Evolutionary conservation across 2,888 invertebrate species (phyloP).

Genomic region (Watsonalla cultraria): DNA sequence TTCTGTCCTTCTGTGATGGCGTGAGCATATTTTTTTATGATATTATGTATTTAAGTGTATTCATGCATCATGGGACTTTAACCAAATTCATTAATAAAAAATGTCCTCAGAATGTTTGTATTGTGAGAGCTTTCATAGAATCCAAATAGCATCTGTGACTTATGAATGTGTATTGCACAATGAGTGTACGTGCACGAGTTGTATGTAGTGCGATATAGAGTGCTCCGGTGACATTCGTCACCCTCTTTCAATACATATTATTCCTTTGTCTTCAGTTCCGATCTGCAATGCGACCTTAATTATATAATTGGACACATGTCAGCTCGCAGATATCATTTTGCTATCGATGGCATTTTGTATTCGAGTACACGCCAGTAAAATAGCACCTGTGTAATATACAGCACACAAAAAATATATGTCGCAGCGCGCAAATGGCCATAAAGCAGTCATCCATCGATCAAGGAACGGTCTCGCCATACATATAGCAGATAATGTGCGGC

Average conservation of each 20-base stretch:
- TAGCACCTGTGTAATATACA: constrained; percentile 34
- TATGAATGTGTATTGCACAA: too few species aligned
- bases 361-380: constrained; percentile 16
- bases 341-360: constrained; percentile 3
- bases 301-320: constrained; percentile 1
- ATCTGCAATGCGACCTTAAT: neutral
- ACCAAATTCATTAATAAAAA: too few species aligned
- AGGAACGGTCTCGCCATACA: constrained; percentile 32
- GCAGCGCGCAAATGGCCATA: constrained; percentile 28
- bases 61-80: too few species aligned
- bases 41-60: too few species aligned
- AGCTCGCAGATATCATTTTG: neutral
- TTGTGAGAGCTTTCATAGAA: too few species aligned
- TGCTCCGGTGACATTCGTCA: neutral
- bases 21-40: too few species aligned
- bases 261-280: neutral
- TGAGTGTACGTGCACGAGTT: too few species aligned
- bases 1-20: too few species aligned
- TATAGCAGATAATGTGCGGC: constrained; percentile 23
- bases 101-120: too few species aligned
- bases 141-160: too few species aligned
- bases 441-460: constrained; percentile 27
- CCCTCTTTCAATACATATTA: neutral
- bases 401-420: constrained; percentile 33
- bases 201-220: too few species aligned